Evolutionary conservation across 2,113 vertebrate genomes (phyloP).

Genomic region (Anhinga rufa): DNA sequence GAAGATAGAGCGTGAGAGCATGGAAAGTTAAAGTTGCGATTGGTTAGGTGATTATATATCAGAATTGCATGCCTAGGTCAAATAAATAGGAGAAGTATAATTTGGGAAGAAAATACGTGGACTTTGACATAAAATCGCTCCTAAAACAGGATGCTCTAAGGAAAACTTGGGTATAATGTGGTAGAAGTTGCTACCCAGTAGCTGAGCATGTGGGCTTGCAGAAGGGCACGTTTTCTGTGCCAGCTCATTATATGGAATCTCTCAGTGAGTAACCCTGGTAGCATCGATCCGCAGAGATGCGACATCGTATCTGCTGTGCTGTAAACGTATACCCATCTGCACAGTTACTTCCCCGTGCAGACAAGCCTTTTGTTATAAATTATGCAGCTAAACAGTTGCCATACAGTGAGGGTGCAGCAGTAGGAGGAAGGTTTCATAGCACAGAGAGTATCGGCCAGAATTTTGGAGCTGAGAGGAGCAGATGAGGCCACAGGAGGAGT

Average conservation of each 20-base stretch:
- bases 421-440: neutral
- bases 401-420: neutral
- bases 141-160: neutral
- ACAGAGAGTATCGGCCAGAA: neutral
- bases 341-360: neutral
- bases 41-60: neutral
- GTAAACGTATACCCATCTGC: neutral
- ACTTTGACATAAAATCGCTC: neutral
- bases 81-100: neutral
- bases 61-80: neutral
- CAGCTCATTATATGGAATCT: neutral
- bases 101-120: neutral
- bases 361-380: neutral
- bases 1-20: neutral
- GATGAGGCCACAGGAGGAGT: rapidly evolving
- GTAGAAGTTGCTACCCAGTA: neutral
- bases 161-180: neutral
- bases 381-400: neutral
- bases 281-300: neutral
- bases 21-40: neutral
- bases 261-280: neutral
- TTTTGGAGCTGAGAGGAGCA: neutral
- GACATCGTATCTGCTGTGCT: neutral
- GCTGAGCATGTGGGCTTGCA: neutral
- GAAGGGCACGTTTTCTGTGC: neutral